Conservation (phyloP, 2,797 vertebrate genomes). For the Brotula barbata region DNA sequence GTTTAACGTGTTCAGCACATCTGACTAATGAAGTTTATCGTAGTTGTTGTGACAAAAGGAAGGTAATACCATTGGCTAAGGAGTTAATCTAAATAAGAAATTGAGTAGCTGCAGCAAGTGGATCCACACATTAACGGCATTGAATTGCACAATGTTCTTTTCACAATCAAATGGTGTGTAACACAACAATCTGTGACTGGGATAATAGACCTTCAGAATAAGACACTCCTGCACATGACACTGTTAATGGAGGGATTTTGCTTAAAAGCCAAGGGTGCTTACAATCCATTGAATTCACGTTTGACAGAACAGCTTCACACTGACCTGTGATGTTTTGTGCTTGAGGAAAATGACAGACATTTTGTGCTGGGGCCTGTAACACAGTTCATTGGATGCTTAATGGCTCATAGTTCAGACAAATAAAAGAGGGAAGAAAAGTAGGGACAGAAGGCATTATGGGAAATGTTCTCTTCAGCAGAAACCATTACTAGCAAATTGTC, state of each 20-base stretch:
- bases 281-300: constrained; percentile 39
- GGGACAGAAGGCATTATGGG: constrained; percentile 49
- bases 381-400: constrained; percentile 62
- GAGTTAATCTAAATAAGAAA: constrained; percentile 39
- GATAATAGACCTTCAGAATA: constrained; percentile 21
- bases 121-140: constrained; percentile 31
- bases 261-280: constrained; percentile 48
- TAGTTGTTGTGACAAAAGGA: constrained; percentile 15
- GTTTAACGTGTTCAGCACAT: constrained; percentile 14
- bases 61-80: constrained; percentile 20
- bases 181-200: constrained; percentile 49
- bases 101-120: constrained; percentile 25
- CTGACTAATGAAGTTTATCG: constrained; percentile 22
- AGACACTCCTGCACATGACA: constrained; percentile 2
- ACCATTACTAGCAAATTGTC: constrained; percentile 62
- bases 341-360: constrained; percentile 51
- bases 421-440: constrained; percentile 48
- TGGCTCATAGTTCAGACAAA: constrained; percentile 54
- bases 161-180: constrained; percentile 58
- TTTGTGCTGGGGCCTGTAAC: constrained; percentile 41
- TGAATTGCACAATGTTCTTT: constrained; percentile 42
- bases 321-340: constrained; percentile 43
- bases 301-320: constrained; percentile 42
- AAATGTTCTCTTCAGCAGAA: constrained; percentile 63
- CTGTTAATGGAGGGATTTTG: constrained; percentile 29